Percentiles rank a stretch among this genome's conserved stretches.
Conservation (phyloP, 2,113 vertebrate genomes). For the Butorides virescens region DNA sequence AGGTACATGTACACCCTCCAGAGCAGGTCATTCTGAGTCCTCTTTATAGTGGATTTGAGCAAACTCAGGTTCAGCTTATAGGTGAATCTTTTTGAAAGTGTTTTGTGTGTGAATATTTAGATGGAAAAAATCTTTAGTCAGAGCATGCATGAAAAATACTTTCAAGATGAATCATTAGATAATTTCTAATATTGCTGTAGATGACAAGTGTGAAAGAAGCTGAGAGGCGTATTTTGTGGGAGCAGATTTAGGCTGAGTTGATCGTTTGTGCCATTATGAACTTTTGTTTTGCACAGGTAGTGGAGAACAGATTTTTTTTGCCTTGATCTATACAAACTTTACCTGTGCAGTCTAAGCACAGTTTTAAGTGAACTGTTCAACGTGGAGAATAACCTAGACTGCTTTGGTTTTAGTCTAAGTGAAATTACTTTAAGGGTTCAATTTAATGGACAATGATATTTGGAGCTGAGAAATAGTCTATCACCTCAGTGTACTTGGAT, state of each 20-base stretch:
- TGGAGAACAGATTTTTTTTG: neutral
- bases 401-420: neutral
- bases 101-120: neutral
- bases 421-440: neutral
- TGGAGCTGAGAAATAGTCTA: neutral
- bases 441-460: neutral
- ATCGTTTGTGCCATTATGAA: neutral
- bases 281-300: neutral
- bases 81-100: neutral
- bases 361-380: neutral
- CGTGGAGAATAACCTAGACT: neutral
- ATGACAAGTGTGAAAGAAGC: neutral
- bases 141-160: neutral
- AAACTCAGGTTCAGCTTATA: neutral
- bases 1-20: rapidly evolving
- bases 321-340: neutral
- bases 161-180: slow-evolving; percentile 4
- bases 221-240: slow-evolving; percentile 1
- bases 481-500: neutral
- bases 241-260: neutral
- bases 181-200: slow-evolving; percentile 1
- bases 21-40: neutral
- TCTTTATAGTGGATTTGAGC: neutral
- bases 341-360: neutral
- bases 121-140: neutral